Base-by-base conservation (phyloP, 2,113 vertebrate genomes). In the Carassius carassius region DNA sequence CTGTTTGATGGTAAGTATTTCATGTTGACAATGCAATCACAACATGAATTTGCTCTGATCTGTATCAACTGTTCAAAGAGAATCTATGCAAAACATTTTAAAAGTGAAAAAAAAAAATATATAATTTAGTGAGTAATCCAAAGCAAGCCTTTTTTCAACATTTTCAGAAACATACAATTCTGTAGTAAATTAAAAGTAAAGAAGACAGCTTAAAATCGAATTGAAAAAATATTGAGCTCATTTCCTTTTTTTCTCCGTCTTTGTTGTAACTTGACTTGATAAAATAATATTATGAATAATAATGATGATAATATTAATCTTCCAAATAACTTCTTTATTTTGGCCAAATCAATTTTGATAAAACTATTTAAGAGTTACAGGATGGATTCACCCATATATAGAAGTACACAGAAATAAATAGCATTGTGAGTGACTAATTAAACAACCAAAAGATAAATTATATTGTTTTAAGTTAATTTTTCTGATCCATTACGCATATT, bases 1-100 rank as follows among this genome's bases (percentile, higher is more conserved):
- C 49, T 63, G 70, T 74, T 73, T 73, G 69, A 84, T 78, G 49
- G 62, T 83, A 73, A 58, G 54, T 56, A 78, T 35, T 62, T 80
- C 65, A 58, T 32, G 49, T 78, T 60, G 77, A 63, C 56, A 79
- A 79, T 60, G 47, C 58, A 25, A 63, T 41, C 37, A 23, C n/a
- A 44, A 47, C 19, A 73, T 79, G 35, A 63, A 44, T 60, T 21
- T 17, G n/a, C 37, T 17, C 21, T 44, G 35, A 63, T 63, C 77
- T 10, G 13, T 44, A 58, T 62, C 13, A 44, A 47, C 56, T 25
- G 13, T 79, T 79, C 58, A 79, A 79, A 79, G 12, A 63, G 35
- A 78, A 78, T 78, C 76, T 14, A 47, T 41, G n/a, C 58, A 17
- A 79, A 79, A 17, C 56, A 79, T 78, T n/a, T 37, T 37, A 37